Conservation (phyloP, 2,888 invertebrate species). For the Cantharis rustica region DNA sequence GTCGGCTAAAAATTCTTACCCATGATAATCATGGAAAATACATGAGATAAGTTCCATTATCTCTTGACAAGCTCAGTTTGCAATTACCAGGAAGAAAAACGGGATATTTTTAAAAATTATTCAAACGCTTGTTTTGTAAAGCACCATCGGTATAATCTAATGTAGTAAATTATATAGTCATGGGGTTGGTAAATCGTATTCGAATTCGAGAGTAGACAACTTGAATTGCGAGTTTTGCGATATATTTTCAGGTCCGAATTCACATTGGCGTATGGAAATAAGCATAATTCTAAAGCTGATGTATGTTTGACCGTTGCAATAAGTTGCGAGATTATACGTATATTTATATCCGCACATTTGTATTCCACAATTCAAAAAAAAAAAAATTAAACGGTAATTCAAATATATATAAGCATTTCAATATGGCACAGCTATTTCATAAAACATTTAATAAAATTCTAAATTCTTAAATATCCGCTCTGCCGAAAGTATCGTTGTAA, state of each 20-base stretch:
- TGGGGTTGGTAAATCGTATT: conserved; percentile 15
- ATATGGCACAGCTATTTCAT: not conserved
- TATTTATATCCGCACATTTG: conserved; percentile 12
- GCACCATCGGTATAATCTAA: conserved; percentile 16
- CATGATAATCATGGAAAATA: not conserved
- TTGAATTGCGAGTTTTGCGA: conserved; percentile 18
- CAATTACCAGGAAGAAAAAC: not conserved
- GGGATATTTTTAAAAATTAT: not conserved
- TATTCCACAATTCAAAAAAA: not conserved
- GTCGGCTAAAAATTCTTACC: not conserved
- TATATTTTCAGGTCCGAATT: conserved; percentile 17
- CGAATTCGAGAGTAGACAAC: conserved; percentile 16
- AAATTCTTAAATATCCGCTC: not conserved
- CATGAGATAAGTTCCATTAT: not conserved
- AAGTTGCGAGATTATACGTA: conserved; percentile 13
- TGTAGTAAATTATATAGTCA: conserved; percentile 21
- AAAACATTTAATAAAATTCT: not conserved
- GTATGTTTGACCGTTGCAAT: conserved; percentile 8
- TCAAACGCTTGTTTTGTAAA: conserved; percentile 6
- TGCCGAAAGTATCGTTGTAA: not conserved
- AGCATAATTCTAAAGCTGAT: conserved; percentile 17
- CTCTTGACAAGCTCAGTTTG: not conserved
- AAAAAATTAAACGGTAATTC: not conserved
- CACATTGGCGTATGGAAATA: conserved; percentile 19
- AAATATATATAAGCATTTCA: not conserved